phyloP scores from a whole-genome alignment of 2,797 vertebrate species.

The Karalla daura region DNA sequence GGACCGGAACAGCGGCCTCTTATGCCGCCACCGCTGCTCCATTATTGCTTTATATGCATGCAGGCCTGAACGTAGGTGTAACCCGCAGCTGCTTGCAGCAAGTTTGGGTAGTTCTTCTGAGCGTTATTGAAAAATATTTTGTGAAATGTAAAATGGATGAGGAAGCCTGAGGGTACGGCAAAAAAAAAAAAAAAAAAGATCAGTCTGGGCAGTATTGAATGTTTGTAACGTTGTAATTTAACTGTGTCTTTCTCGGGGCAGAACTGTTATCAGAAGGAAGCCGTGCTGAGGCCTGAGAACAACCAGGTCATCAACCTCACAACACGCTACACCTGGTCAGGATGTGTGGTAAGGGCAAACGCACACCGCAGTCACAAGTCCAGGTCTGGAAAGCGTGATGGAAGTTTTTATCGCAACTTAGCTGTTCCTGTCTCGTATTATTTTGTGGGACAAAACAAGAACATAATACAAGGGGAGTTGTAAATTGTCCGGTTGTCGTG shows the following conservation, averaged over 20 bases:
- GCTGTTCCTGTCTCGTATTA: too few species aligned
- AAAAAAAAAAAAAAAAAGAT: too few species aligned
- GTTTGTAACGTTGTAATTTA: conserved; percentile 3
- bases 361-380: too few species aligned
- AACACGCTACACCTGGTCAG: conserved; percentile 94
- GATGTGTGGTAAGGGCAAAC: conserved; percentile 90
- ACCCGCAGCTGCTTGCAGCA: conserved; percentile 15
- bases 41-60: conserved; percentile 14
- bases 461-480: too few species aligned
- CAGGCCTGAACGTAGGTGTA: neutral
- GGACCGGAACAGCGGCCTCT: conserved; percentile 4
- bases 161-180: neutral
- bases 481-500: too few species aligned
- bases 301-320: conserved; percentile 97
- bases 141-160: conserved; percentile 12
- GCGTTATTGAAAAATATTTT: conserved; percentile 8
- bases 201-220: neutral
- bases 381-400: too few species aligned
- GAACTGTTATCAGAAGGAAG: conserved; percentile 94
- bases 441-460: too few species aligned
- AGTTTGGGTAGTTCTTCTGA: neutral
- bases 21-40: neutral
- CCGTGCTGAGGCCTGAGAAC: conserved; percentile 92
- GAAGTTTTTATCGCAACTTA: too few species aligned
- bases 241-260: conserved; percentile 50